These are phyloP conservation scores for Propithecus deckenii DNA, from an alignment of 2,797 vertebrate species.

Conservation along the genomic window DNA sequence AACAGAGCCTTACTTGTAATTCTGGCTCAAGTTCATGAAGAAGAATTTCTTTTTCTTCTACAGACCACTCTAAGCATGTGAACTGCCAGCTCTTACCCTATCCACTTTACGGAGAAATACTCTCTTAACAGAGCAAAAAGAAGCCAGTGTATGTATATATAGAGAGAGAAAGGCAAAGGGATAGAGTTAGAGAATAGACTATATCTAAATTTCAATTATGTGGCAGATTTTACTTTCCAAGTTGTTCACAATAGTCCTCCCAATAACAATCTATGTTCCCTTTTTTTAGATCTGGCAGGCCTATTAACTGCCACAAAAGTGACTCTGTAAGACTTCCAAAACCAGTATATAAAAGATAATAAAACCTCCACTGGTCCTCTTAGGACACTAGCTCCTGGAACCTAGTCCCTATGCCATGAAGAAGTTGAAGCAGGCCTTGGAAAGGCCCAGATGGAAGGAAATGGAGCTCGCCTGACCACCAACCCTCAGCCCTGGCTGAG, in stretches of 20 bases:
- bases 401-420: background rate
- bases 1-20: background rate
- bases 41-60: background rate
- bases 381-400: background rate
- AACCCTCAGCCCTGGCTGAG: background rate
- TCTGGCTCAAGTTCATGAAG: background rate
- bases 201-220: background rate
- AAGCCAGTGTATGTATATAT: background rate
- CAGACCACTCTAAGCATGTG: background rate
- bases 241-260: background rate
- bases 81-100: background rate
- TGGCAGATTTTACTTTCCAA: background rate
- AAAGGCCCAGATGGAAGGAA: background rate
- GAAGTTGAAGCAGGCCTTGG: background rate
- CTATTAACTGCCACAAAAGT: background rate
- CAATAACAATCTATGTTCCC: background rate
- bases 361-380: background rate
- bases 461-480: background rate
- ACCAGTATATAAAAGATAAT: background rate
- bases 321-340: background rate
- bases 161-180: background rate
- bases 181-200: background rate
- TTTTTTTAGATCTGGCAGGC: background rate
- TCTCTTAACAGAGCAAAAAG: background rate
- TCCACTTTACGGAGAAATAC: background rate